phyloP scores from a whole-genome alignment of 2,113 vertebrate species.

The Phodopus roborovskii region DNA sequence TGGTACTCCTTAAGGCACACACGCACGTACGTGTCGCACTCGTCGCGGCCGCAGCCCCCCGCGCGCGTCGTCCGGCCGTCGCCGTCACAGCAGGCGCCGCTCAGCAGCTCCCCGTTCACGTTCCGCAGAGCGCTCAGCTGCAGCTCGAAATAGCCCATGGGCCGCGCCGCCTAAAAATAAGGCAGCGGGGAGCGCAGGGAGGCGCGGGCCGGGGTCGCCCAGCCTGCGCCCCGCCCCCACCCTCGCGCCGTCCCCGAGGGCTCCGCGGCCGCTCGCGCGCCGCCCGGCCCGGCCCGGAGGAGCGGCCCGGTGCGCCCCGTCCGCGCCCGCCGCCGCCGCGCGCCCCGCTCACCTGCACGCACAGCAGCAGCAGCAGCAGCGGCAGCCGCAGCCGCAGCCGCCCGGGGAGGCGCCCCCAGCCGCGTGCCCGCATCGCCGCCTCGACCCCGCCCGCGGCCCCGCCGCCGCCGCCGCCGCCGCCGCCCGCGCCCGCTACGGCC shows the following conservation, averaged over 20 bases:
- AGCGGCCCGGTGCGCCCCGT: constrained; percentile 44
- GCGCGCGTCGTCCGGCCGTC: constrained; percentile 87
- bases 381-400: too few species aligned
- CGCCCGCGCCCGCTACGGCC: constrained; percentile 56
- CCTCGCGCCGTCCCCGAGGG: not conserved
- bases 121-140: constrained; percentile 94
- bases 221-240: constrained; percentile 5
- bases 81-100: constrained; percentile 95
- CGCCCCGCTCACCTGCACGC: constrained; percentile 85
- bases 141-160: constrained; percentile 96
- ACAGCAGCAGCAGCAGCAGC: constrained; percentile 83
- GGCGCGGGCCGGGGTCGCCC: constrained; percentile 71
- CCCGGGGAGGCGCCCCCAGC: constrained; percentile 66
- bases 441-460: constrained; percentile 56
- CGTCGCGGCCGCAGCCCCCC: constrained; percentile 90
- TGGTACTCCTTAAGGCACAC: constrained; percentile 98
- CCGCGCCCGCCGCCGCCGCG: constrained; percentile 26
- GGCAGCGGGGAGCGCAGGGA: constrained; percentile 58
- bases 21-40: constrained; percentile 95
- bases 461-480: constrained; percentile 56
- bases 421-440: constrained; percentile 67
- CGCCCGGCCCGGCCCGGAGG: constrained; percentile 32
- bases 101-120: constrained; percentile 92
- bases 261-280: not conserved
- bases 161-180: constrained; percentile 92